Percentiles rank a stretch among this genome's conserved stretches.
Evolutionary conservation across 2,797 vertebrate species (phyloP).

Genomic region (Myotis vivesi): DNA sequence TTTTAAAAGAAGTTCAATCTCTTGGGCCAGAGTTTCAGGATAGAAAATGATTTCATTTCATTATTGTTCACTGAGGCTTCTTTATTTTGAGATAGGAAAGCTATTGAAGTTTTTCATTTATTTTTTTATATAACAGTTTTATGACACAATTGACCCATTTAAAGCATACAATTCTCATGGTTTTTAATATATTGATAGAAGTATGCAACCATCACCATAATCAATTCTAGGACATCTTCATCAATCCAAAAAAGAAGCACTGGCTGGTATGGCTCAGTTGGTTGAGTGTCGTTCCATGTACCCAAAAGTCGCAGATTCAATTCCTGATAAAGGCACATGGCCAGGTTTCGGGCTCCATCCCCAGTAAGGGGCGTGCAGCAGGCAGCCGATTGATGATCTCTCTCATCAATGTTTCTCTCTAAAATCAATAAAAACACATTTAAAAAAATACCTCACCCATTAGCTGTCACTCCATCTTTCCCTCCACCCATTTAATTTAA

Average conservation of each 20-base stretch:
- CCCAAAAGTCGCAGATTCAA: background rate
- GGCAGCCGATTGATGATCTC: background rate
- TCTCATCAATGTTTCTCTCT: background rate
- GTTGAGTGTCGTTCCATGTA: background rate
- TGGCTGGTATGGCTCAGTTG: background rate
- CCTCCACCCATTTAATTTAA: background rate
- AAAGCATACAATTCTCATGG: background rate
- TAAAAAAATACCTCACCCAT: background rate
- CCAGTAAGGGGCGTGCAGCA: background rate
- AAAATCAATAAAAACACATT: background rate
- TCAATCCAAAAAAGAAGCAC: background rate
- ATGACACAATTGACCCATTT: slow-evolving; percentile 9
- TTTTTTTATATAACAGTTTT: background rate
- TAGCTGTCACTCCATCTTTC: background rate
- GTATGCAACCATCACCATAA: background rate
- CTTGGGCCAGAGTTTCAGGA: background rate
- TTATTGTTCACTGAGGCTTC: background rate
- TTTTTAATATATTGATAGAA: slow-evolving; percentile 23
- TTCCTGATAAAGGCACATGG: background rate
- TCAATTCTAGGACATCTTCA: slow-evolving; percentile 33
- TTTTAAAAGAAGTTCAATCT: background rate
- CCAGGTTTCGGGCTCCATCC: background rate
- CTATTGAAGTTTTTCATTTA: background rate
- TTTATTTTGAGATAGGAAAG: slow-evolving; percentile 40
- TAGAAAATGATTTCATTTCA: slow-evolving; percentile 26